A percentile compares a stretch with the other conserved stretches of the same genome.
Conservation (phyloP, 2,888 invertebrate genomes). For the Platynereis dumerilii region DNA sequence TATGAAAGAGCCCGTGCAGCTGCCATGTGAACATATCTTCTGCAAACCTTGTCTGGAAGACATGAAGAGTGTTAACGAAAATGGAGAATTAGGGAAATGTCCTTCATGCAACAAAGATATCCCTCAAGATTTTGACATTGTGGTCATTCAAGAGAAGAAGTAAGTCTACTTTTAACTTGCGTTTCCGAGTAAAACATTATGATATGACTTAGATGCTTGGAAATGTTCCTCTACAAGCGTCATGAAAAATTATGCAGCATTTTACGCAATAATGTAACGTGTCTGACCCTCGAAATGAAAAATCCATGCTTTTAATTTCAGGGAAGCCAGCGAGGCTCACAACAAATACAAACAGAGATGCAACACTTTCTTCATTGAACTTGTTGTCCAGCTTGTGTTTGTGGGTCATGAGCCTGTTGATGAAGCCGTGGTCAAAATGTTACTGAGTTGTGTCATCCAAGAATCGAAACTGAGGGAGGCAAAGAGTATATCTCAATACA, state of each 20-base stretch:
- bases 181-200: neutral
- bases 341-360: constrained; percentile 32
- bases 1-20: constrained; percentile 42
- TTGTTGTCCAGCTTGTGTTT: constrained; percentile 40
- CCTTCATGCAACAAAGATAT: constrained; percentile 40
- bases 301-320: constrained; percentile 23
- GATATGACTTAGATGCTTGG: too few species aligned
- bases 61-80: constrained; percentile 29
- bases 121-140: constrained; percentile 33
- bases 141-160: neutral
- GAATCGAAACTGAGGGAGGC: constrained; percentile 11
- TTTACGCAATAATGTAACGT: too few species aligned
- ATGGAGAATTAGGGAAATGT: constrained; percentile 35
- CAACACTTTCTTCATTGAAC: constrained; percentile 39
- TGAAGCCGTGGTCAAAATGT: constrained; percentile 28
- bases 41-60: constrained; percentile 46
- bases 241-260: too few species aligned
- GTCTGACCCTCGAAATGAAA: too few species aligned
- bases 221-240: too few species aligned
- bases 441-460: constrained; percentile 34
- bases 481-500: neutral
- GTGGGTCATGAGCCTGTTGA: constrained; percentile 33
- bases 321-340: constrained; percentile 21
- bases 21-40: constrained; percentile 49
- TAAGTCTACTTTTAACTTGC: neutral